phyloP scores from a whole-genome alignment of 2,888 invertebrate genomes.

The Agrotis clavis region DNA sequence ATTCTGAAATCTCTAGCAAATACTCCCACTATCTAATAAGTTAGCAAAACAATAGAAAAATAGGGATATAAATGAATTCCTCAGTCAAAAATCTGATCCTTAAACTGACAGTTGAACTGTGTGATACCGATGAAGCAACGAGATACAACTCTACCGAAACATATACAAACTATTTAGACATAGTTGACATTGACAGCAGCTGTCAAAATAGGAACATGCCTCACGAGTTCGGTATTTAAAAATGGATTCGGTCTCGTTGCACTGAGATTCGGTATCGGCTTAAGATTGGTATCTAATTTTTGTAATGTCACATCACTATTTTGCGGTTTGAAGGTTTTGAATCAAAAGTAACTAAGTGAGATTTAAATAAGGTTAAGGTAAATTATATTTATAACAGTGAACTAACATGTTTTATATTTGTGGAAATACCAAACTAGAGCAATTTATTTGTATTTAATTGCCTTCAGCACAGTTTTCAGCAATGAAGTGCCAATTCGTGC shows the following conservation, averaged over 20 bases:
- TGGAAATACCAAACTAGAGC: background rate
- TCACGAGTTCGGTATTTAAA: conserved; percentile 72
- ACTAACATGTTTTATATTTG: background rate
- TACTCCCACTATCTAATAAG: too few species aligned
- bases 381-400: background rate
- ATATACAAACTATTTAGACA: conserved; percentile 52
- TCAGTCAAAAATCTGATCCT: conserved; percentile 29
- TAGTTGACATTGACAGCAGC: conserved; percentile 80
- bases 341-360: background rate
- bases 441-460: background rate
- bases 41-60: background rate
- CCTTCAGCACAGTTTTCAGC: background rate
- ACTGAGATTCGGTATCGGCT: conserved; percentile 60
- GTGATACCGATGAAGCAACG: conserved; percentile 51
- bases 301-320: conserved; percentile 59
- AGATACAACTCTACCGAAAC: conserved; percentile 49
- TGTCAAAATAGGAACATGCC: conserved; percentile 83
- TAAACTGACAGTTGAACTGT: conserved; percentile 20
- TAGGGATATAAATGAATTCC: conserved; percentile 16
- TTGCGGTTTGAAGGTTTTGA: conserved; percentile 15
- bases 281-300: conserved; percentile 59
- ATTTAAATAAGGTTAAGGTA: background rate
- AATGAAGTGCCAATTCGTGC: too few species aligned
- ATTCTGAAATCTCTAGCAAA: background rate
- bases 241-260: conserved; percentile 64